Base-by-base conservation (phyloP, 2,888 invertebrate species). In the Elgonia sp. region DNA sequence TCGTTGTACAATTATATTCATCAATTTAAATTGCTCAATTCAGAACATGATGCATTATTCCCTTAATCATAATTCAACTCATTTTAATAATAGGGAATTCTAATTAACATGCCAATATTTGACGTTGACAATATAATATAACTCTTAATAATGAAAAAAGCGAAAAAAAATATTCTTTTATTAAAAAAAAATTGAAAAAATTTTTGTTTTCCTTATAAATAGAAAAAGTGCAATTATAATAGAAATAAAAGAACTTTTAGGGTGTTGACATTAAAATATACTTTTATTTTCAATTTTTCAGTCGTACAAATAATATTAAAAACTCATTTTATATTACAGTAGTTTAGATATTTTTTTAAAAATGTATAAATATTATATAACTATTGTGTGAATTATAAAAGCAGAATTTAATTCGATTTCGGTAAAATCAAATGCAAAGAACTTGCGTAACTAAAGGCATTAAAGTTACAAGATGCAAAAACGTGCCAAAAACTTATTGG, bases 401-500 rank as follows among this genome's bases (percentile, higher is more conserved):
- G 70, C 70, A 57, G 62, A 18, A 39, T 62, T 6, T 70, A 63
- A 55, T 40, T 76, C 20, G 37, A 63, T n/a, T 76, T 18, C 16
- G 18, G 12, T 14, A 50, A 16, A 46, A 46, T 42, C 7, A 77
- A 77, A 77, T 65, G 77, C 77, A 21, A 65, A 77, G 46, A 75
- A 55, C 53, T 65, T 53, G 76, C 63, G 62, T 39, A 39, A 77
- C 63, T 57, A 57, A 77, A 77, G 57, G 42, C 57, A 21, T 65
- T 77, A 77, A 65, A 77, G 42, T 65, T 10, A 57, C 67, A 42
- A 81, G 50, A 81, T 29, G 46, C 62, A 62, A 69, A 70, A 62
- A 62, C 70, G 62, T 62, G 39, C 50, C 46, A 70, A 81, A 70
- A 81, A 81, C n/a, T 29, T 62, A 70, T 39, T 70, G 50, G 70